Percentiles rank a stretch among this genome's conserved stretches.
phyloP scores from a whole-genome alignment of 2,113 vertebrate genomes.

The Lagenorhynchus albirostris region DNA sequence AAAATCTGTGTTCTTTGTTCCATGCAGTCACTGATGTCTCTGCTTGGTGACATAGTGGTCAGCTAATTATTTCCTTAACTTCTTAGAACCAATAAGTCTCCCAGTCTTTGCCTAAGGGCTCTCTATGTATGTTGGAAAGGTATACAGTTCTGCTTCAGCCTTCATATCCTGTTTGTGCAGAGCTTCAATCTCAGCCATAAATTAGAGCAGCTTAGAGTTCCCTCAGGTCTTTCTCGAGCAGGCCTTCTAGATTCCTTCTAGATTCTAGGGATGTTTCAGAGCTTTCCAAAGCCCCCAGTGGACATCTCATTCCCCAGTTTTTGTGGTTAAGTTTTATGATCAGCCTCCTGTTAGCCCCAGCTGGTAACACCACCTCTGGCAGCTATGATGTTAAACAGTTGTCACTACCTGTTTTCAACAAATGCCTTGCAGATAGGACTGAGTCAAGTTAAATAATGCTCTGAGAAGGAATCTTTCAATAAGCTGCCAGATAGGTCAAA shows the following conservation, averaged over 20 bases:
- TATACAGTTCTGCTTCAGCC: background rate
- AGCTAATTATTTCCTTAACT: background rate
- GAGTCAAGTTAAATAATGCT: background rate
- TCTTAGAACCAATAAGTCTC: background rate
- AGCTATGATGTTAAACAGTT: background rate
- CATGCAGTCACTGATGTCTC: background rate
- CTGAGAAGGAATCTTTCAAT: background rate
- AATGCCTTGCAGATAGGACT: background rate
- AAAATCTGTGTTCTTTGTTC: background rate
- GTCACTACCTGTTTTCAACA: background rate
- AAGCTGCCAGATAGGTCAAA: background rate
- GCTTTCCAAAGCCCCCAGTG: background rate
- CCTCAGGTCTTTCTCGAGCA: background rate
- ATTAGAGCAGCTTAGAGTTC: background rate
- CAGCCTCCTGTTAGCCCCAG: too few relatives aligned
- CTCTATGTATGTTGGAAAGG: background rate
- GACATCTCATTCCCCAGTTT: too few relatives aligned
- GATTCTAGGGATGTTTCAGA: background rate
- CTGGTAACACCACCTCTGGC: background rate
- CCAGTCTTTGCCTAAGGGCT: background rate
- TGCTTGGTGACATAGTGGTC: background rate
- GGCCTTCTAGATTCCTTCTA: background rate
- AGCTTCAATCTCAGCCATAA: background rate
- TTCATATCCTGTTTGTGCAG: background rate
- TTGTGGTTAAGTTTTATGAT: too few relatives aligned